These are phyloP conservation scores for Epizoanthus stellaris DNA, from an alignment of 92 coral and sea anemone species.

Conservation along the genomic window DNA sequence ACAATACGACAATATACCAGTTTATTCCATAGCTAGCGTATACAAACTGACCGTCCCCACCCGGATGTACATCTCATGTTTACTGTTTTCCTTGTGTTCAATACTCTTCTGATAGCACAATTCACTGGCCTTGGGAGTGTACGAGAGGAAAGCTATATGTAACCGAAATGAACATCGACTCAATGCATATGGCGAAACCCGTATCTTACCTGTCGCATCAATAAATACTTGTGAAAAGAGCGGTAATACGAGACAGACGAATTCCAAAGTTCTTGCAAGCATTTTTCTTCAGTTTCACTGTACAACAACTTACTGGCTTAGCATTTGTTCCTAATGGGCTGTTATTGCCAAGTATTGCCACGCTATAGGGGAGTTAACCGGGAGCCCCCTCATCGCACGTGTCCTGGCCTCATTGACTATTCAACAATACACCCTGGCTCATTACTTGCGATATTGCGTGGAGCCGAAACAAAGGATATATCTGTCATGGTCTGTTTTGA, in stretches of 20 bases:
- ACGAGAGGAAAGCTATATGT: too few species aligned
- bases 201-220: conserved; percentile 22
- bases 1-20: too few species aligned
- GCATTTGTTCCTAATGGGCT: neutral
- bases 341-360: neutral
- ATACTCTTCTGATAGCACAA: neutral
- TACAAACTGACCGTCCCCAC: too few species aligned
- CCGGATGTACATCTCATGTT: too few species aligned
- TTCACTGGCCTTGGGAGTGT: neutral
- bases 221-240: conserved; percentile 7
- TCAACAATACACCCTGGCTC: conserved; percentile 40
- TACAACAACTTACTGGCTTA: neutral
- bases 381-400: conserved; percentile 43
- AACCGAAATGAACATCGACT: neutral
- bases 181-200: neutral
- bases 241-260: neutral
- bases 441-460: conserved; percentile 34
- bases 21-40: too few species aligned
- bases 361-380: conserved; percentile 11
- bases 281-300: neutral
- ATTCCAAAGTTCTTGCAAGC: conserved; percentile 7
- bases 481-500: conserved; percentile 22
- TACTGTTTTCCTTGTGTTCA: too few species aligned
- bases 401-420: conserved; percentile 40
- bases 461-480: conserved; percentile 21